Evolutionary conservation across 2,797 vertebrate genomes (phyloP), one percentile per base, ranked within the genome.

Genomic region (Poeciliopsis turneri): DNA sequence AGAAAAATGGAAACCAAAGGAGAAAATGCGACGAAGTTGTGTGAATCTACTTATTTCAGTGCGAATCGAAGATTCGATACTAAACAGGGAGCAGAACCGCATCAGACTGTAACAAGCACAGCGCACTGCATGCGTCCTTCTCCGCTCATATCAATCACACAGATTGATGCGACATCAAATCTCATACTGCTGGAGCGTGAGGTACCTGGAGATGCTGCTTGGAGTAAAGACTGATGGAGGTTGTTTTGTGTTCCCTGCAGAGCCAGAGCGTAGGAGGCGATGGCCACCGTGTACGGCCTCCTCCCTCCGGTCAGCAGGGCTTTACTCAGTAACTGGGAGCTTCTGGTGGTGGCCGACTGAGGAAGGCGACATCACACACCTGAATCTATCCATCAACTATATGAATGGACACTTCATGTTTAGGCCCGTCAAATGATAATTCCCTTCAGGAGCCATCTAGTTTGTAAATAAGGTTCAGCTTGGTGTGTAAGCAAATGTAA

Each of bases 211-310:
- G 86, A 86, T n/a, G 94, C 90, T 8, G 83, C 87, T 74, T 33
- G 74, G 1, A 94, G 88, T 78, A 95, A 82, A 1, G 8, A n/a
- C 82, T 0, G 53, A 69, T 57, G 64, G 47, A 78, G 5, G 20
- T 2, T 28, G 49, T 13, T 3, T 15, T 72, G 3, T n/a, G 39
- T 7, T 12, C 61, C 78, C 43, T 88, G 68, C 74, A 96, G 74
- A 74, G 96, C 90, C 84, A 98, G 88, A 0, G 98, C 97, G 0
- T 98, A 98, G 51, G 96, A 95, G 1, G 93, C n/a, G 51, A 99
- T 94, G 80, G 97, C 97, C 75, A 97, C 95, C 0, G 96, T 95
- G 90, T 99, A 98, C 0, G 97, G 95, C 7, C 96, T 91, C 79
- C 64, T 53, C 20, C 97, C 77, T 0, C 1, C 0, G 0, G 0